Base-by-base conservation (phyloP, 1,140 invertebrate genomes). In the Drosophila subobscura region DNA sequence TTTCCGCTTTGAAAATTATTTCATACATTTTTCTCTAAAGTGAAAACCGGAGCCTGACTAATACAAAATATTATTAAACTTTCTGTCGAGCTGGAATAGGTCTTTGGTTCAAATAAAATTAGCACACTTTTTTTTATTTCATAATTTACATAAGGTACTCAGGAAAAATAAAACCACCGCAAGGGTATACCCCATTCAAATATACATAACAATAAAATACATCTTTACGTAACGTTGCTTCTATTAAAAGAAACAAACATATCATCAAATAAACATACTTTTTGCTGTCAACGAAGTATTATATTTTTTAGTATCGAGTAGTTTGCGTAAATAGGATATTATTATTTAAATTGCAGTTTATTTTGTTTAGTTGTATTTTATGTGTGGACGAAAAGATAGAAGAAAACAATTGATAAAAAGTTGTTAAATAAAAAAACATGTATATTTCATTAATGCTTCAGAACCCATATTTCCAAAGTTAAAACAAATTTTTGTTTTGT, bases 341-440 rank as follows among this genome's bases (percentile, higher is more conserved):
- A 33, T 33, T 64, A 52, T 47, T 37, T 29, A 58, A 49, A 64
- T 55, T 72, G 45, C 40, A 40, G 44, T 49, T 37, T 49, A 51
- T 77, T 51, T 53, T 20, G 16, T 20, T 20, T 56, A 72, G 61
- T 68, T 64, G 79, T 64, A 55, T 71, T 79, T 61, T 72, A 54
- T 68, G 47, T 54, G 51, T 73, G 59, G 68, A 65, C 73, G 72
- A 64, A 57, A 72, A 73, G 77, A 79, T 81, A 81, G 78, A 81
- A 79, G 78, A 79, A 79, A 81, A 79, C 59, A 79, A 76, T 67
- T 79, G 22, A 68, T 73, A 66, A 77, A 78, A 74, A 73, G 73
- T 81, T 72, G 64, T 73, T 65, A 70, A 79, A 73, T 61, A 22
- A 51, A 27, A 14, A 22, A 55, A 22, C 44, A 50, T 44, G 7